Base-by-base conservation (phyloP, 1,140 invertebrate species). In the Temnothorax curvispinosus region DNA sequence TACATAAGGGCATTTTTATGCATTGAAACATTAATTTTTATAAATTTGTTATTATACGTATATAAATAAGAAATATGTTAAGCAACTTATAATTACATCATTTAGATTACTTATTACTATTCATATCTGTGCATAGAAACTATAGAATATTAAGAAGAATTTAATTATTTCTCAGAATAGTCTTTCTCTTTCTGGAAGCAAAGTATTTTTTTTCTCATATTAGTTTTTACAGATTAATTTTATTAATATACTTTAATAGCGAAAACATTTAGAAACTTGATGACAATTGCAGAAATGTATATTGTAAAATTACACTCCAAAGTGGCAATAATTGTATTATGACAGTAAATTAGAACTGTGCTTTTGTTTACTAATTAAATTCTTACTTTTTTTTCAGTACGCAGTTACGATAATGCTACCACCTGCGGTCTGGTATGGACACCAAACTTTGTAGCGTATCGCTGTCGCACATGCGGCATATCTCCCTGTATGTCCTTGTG, bases 401-500 rank as follows among this genome's bases (percentile, higher is more conserved):
- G 97, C 85, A 96, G 97, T 81, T 99, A 99, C 95, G 99, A 99
- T 96, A 99, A 98, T 96, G 98, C 99, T 85, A 99, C 98, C 65
- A 99, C 98, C 84, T 99, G 99, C 96, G 99, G 99, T 15, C 95
- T 99, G 9, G 99, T 99, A 41, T 99, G 99, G 99, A 99, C 99
- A 72, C 98, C 99, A 7, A 99, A 99, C 94, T 99, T 99, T 95
- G 98, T 99, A 13, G 99, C 99, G 1, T 99, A 99, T 96, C 96
- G 99, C 67, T 99, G 99, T 96, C 97, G 99, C 35, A 99, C 99
- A 0, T 99, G 99, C 96, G 98, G 98, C 47, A 99, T 99, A 88
- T 99, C 99, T 7, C 99, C 99, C 0, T 99, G 99, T 95, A 99
- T 99, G 99, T 99, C 99, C 18, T 96, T 99, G 18, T 99, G 99